These are phyloP conservation scores for Atta texana DNA, from an alignment of 1,140 invertebrate genomes.

Conservation along the genomic window DNA sequence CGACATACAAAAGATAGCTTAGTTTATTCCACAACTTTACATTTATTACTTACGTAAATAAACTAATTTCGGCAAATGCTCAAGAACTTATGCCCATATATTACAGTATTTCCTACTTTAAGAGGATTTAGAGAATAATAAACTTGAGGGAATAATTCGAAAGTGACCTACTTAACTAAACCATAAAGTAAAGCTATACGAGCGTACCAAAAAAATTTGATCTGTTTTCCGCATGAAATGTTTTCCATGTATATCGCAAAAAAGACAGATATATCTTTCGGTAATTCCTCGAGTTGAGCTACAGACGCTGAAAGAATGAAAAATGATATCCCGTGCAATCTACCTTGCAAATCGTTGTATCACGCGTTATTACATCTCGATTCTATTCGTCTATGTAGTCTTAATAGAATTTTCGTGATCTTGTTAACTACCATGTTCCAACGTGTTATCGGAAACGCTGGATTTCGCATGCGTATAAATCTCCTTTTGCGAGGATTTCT, in stretches of 20 bases:
- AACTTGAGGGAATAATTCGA: not conserved
- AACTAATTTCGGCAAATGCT: not conserved
- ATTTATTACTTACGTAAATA: not conserved
- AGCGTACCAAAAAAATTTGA: slow-evolving; percentile 8
- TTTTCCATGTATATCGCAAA: not conserved
- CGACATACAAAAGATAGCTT: not conserved
- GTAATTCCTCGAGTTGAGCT: slow-evolving; percentile 13
- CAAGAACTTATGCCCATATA: not conserved
- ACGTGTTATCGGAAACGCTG: slow-evolving; percentile 6
- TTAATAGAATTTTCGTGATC: slow-evolving; percentile 39
- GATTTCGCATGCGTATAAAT: slow-evolving; percentile 44
- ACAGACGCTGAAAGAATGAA: slow-evolving; percentile 35
- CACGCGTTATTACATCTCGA: slow-evolving; percentile 32
- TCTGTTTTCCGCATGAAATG: not conserved
- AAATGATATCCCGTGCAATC: slow-evolving; percentile 22
- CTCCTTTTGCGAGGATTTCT: slow-evolving; percentile 35
- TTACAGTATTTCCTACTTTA: not conserved
- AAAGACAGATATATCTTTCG: slow-evolving; percentile 25
- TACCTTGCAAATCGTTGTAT: slow-evolving; percentile 40
- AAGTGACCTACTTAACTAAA: not conserved
- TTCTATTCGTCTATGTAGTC: slow-evolving; percentile 8
- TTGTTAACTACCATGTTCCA: slow-evolving; percentile 7
- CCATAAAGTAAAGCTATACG: not conserved
- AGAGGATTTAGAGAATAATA: not conserved
- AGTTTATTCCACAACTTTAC: not conserved